Base-by-base conservation (phyloP, 2,888 invertebrate genomes). In the Panopea generosa region DNA sequence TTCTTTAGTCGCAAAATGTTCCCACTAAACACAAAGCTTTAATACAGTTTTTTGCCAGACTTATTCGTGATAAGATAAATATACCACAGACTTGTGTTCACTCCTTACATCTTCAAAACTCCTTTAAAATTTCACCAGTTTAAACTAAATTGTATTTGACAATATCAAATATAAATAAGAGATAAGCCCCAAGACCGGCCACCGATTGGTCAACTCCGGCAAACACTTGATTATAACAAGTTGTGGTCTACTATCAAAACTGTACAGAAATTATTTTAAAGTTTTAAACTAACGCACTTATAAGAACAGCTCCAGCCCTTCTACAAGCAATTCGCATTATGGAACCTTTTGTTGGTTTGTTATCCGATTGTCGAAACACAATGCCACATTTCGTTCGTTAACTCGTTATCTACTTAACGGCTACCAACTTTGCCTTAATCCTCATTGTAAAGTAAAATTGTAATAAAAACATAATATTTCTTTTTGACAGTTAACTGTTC, bases 351-450 rank as follows among this genome's bases (percentile, higher is more conserved):
- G 72, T 69, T 29, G 43, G 4, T 16, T 40, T 56, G 47, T 72
- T 53, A 77, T 72, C 77, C 77, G 72, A 73, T 65, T 65, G 65
- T 53, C 63, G 60, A 50, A 61, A 63, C 69, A 55, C 52, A 71
- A 67, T 55, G 33, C 29, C 57, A 26, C 50, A 20, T 47, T 38
- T 49, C 40, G 56, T 67, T 73, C 69, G 80, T 80, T 80, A 80
- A 76, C 70, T 76, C 77, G 77, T 77, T 77, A 77, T 56, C 60
- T 60, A 56, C 68, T 77, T 77, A 77, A 43, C 60, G 49, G 50
- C 24, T 24, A 61, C 57, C 62, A 60, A 56, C 49, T 62, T 69
- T n/a, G 47, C 20, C 9, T 45, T 77, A 77, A 77, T 77, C 77
- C 72, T 27, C 60, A 65, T 77, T 77, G 65, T 60, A 27, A 38